These are phyloP conservation scores for Sandelia bainsii DNA, from an alignment of 2,797 vertebrate genomes.

Conservation along the genomic window DNA sequence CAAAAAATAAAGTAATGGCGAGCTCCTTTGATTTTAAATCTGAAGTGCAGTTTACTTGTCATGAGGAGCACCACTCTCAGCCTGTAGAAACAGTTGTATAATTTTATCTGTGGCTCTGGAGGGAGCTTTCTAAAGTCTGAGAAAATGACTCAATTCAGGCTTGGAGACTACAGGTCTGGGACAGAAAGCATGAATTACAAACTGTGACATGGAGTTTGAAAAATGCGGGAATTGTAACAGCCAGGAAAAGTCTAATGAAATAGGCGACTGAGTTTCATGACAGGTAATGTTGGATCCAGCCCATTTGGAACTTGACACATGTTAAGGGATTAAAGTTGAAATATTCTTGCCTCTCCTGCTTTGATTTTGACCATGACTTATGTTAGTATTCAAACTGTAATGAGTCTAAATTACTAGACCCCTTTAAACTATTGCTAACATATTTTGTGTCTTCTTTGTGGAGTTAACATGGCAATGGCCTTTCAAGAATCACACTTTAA, in stretches of 20 bases:
- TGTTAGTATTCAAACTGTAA: background rate
- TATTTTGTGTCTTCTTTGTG: background rate
- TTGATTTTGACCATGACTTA: background rate
- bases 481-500: background rate
- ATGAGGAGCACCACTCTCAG: background rate
- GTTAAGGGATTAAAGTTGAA: background rate
- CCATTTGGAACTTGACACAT: background rate
- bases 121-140: conserved; percentile 10
- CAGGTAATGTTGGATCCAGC: background rate
- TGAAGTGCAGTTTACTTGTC: background rate
- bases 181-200: conserved; percentile 1
- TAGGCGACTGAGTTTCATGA: background rate
- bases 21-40: background rate
- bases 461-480: background rate
- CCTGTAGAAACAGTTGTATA: background rate
- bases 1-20: conserved; percentile 10
- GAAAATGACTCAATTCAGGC: conserved; percentile 3
- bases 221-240: conserved; percentile 5
- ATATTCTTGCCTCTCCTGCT: background rate
- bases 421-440: background rate
- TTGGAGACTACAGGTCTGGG: background rate
- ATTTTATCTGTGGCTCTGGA: conserved; percentile 4
- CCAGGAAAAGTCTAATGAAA: background rate
- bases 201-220: background rate
- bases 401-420: background rate